These are phyloP conservation scores for Vesta saturnalis DNA, from an alignment of 2,888 invertebrate species.

Conservation along the genomic window DNA sequence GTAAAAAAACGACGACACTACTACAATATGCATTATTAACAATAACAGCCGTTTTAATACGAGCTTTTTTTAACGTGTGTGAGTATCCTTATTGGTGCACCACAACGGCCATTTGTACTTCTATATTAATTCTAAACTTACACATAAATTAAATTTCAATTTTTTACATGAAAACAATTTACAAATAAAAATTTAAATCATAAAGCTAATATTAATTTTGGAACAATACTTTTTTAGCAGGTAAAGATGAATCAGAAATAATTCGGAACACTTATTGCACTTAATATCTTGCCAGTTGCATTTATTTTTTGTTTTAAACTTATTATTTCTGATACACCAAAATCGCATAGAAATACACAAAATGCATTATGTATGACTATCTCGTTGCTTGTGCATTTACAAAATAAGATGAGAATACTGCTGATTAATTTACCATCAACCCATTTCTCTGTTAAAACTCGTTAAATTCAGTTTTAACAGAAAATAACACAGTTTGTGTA, in stretches of 20 bases:
- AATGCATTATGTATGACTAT: not conserved
- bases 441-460: constrained; percentile 10
- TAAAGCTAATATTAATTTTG: constrained; percentile 21
- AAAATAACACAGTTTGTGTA: constrained; percentile 53
- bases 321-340: constrained; percentile 20
- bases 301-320: not conserved
- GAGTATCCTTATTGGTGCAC: constrained; percentile 14
- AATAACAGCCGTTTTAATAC: constrained; percentile 27
- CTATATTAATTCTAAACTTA: constrained; percentile 24
- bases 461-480: constrained; percentile 47
- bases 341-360: not conserved
- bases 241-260: constrained; percentile 31
- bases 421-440: not conserved
- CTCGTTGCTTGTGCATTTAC: not conserved
- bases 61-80: constrained; percentile 18
- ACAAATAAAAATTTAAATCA: constrained; percentile 22
- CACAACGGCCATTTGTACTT: constrained; percentile 32
- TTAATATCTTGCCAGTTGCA: not conserved
- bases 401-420: constrained; percentile 5
- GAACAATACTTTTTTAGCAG: constrained; percentile 29
- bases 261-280: constrained; percentile 4
- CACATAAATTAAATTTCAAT: constrained; percentile 21
- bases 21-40: constrained; percentile 24
- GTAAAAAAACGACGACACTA: constrained; percentile 26
- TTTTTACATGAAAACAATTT: constrained; percentile 22